phyloP scores from a whole-genome alignment of 2,113 vertebrate genomes.

The Syngnathus typhle region DNA sequence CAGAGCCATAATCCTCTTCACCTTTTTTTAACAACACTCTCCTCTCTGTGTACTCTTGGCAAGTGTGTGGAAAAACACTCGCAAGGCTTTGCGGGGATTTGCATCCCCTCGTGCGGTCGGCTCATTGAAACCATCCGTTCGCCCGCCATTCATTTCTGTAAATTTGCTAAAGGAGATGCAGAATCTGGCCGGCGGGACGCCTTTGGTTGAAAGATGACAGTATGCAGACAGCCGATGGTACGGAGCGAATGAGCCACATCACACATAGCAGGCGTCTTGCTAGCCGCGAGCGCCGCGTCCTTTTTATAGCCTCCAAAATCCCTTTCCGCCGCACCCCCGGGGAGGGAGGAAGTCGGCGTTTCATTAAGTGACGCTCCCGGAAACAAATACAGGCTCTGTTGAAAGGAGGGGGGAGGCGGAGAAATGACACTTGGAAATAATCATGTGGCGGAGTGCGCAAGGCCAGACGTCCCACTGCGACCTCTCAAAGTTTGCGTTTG shows the following conservation, averaged over 20 bases:
- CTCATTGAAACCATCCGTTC: slow-evolving; percentile 51
- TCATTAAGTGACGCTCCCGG: slow-evolving; percentile 63
- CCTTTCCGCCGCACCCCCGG: slow-evolving; percentile 53
- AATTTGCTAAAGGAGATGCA: slow-evolving; percentile 23
- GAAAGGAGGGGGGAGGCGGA: background rate
- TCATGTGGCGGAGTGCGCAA: background rate
- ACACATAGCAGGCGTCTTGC: slow-evolving; percentile 24
- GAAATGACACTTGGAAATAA: slow-evolving; percentile 60
- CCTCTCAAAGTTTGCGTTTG: background rate
- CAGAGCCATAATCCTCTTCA: background rate
- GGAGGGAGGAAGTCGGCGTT: slow-evolving; percentile 66
- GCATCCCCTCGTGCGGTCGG: slow-evolving; percentile 26
- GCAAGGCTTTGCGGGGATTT: background rate
- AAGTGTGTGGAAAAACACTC: slow-evolving; percentile 61
- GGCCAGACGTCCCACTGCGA: slow-evolving; percentile 40
- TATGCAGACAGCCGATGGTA: slow-evolving; percentile 12
- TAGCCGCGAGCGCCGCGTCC: slow-evolving; percentile 23
- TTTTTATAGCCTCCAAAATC: slow-evolving; percentile 66
- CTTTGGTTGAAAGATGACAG: slow-evolving; percentile 1
- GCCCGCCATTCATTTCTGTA: slow-evolving; percentile 15
- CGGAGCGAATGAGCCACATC: slow-evolving; percentile 24
- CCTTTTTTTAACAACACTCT: slow-evolving; percentile 1
- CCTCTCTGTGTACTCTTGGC: slow-evolving; percentile 30
- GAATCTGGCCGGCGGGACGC: slow-evolving; percentile 2
- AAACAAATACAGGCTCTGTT: slow-evolving; percentile 64